Evolutionary conservation across 2,797 vertebrate genomes (phyloP), one percentile per base, ranked within the genome.

Genomic region (Cephalopachus bancanus): DNA sequence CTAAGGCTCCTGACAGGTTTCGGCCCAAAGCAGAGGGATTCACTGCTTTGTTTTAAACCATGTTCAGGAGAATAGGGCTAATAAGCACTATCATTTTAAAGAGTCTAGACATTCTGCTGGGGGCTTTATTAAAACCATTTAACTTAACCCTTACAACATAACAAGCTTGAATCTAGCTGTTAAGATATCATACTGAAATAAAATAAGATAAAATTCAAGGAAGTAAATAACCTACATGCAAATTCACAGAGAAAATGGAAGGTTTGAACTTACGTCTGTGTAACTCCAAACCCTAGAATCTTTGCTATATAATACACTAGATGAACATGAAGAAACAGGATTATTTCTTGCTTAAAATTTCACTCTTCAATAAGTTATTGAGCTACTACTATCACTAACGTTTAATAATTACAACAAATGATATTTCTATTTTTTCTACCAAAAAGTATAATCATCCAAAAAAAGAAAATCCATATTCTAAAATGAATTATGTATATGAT

Each of bases 181-280:
- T 90, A 55, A n/a, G 55, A 89, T 69, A 55, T 55, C 51, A 74
- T 93, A 96, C 33, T 75, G 49, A 90, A 92, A 83, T 33, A 89
- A 72, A 59, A 74, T 37, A 80, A 71, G n/a, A 33, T 57, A 89
- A 87, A 59, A 84, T 44, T 76, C 64, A 20, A 26, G 22, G 37
- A 89, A 22, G 49, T 80, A 71, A 95, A 44, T 33, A 92, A 75
- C 17, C 84, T 59, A 71, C 1, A 20, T 4, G 20, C 37, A 95
- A 78, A 91, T 59, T 87, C 57, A 83, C 49, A 78, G 15, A 91
- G 37, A 44, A 67, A 96, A 94, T 20, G 14, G 59, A 12, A 69
- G n/a, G 62, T 44, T 28, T 78, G 57, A 91, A 69, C 59, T 75
- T n/a, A 33, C 89, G 37, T 85, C 22, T n/a, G 53, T 67, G 0